These are phyloP conservation scores for Sinocyclocheilus maitianheensis DNA, from an alignment of 2,113 vertebrate species.

Conservation along the genomic window DNA sequence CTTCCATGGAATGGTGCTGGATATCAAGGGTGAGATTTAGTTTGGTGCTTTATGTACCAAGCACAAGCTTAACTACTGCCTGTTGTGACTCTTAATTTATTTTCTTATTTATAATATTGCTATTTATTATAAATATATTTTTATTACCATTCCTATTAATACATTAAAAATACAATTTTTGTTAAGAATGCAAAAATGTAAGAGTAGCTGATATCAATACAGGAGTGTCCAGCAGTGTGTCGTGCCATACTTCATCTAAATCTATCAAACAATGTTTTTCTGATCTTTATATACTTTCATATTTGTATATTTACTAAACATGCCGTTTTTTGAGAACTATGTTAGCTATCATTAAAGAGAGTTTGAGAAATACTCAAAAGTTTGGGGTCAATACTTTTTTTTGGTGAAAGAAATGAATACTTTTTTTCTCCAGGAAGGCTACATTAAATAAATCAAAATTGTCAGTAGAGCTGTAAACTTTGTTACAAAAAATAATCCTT, in stretches of 20 bases:
- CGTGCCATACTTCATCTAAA: background rate
- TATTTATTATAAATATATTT: background rate
- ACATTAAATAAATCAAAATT: background rate
- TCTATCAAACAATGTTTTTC: background rate
- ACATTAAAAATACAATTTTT: background rate
- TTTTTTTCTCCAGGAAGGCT: background rate
- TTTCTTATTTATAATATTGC: background rate
- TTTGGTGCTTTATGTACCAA: background rate
- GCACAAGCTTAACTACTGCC: background rate
- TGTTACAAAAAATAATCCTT: no score
- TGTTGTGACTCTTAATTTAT: background rate
- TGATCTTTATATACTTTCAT: background rate
- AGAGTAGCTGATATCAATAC: background rate
- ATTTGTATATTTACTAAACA: background rate
- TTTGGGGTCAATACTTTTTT: background rate
- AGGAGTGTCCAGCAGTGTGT: background rate
- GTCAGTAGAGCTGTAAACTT: no score
- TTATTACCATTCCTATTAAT: background rate
- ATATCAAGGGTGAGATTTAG: constrained; percentile 84
- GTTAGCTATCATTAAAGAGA: background rate
- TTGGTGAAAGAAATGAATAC: background rate
- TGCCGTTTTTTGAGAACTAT: background rate
- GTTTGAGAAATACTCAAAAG: background rate
- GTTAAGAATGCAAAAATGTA: no score
- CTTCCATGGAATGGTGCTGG: constrained; percentile 84